phyloP scores from a whole-genome alignment of 2,113 vertebrate species.

The Corythornis vintsioides region DNA sequence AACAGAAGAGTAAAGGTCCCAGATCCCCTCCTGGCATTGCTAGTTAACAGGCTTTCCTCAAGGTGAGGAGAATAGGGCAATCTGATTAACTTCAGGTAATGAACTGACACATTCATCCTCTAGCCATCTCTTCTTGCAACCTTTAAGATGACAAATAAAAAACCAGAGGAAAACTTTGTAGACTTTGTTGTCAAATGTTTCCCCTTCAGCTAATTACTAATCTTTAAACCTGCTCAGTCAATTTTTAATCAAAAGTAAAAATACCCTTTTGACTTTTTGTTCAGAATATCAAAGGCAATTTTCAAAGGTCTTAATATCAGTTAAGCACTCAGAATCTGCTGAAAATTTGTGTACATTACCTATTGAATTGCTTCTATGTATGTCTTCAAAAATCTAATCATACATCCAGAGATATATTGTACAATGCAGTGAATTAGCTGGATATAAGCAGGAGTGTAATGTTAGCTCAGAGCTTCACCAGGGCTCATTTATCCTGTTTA shows the following conservation, averaged over 20 bases:
- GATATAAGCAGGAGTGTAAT: neutral
- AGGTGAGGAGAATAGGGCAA: neutral
- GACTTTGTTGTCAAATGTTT: neutral
- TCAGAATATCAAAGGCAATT: constrained; percentile 40
- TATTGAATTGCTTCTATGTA: neutral
- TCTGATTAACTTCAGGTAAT: constrained; percentile 16
- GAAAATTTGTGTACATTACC: neutral
- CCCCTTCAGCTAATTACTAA: neutral
- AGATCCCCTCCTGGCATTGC: neutral
- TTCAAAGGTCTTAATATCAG: constrained; percentile 13
- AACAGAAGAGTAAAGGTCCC: neutral
- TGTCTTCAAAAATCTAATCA: constrained; percentile 15
- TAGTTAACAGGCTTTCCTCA: neutral
- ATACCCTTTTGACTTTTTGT: constrained; percentile 30
- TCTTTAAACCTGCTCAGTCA: neutral
- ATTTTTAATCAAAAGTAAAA: constrained; percentile 45
- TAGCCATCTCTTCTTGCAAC: neutral
- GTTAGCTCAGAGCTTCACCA: neutral
- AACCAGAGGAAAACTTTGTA: neutral
- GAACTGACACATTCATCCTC: neutral
- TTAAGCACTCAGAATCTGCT: neutral
- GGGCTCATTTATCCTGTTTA: constrained; percentile 43
- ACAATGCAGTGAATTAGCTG: neutral
- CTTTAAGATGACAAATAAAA: constrained; percentile 11
- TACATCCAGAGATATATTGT: neutral